Evolutionary conservation across 2,888 invertebrate species (phyloP).

Genomic region (Blastobasis lacticolella): DNA sequence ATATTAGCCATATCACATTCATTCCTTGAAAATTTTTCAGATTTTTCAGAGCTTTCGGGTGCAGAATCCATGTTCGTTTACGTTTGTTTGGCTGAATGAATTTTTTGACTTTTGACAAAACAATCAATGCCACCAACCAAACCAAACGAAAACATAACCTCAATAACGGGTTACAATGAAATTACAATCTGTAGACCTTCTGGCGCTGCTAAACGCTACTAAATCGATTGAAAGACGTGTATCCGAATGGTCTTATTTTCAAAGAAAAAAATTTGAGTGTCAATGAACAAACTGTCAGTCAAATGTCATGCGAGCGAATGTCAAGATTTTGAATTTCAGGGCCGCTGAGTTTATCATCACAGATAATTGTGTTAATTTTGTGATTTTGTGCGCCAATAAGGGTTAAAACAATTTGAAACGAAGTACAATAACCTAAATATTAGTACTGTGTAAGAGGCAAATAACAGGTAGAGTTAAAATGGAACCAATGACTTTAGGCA

Average conservation of each 20-base stretch:
- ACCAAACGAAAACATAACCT: too few species aligned
- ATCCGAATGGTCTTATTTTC: background rate
- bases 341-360: too few species aligned
- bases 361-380: too few species aligned
- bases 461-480: conserved; percentile 55
- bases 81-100: conserved; percentile 53
- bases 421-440: background rate
- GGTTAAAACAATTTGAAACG: too few species aligned
- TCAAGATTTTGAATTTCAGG: too few species aligned
- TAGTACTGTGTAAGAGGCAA: background rate
- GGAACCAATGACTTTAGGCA: conserved; percentile 90
- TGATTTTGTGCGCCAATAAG: too few species aligned
- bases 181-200: too few species aligned
- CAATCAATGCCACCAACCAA: background rate
- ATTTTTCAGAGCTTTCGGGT: conserved; percentile 30
- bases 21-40: conserved; percentile 41
- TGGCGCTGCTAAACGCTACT: too few species aligned
- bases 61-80: conserved; percentile 64
- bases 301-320: too few species aligned
- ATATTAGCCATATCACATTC: conserved; percentile 35
- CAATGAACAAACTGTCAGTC: too few species aligned
- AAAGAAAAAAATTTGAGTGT: too few species aligned
- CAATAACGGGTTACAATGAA: too few species aligned
- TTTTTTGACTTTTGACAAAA: conserved; percentile 27
- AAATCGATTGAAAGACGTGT: background rate